Base-by-base conservation (phyloP, 1,140 invertebrate species). In the Drosophila santomea region DNA sequence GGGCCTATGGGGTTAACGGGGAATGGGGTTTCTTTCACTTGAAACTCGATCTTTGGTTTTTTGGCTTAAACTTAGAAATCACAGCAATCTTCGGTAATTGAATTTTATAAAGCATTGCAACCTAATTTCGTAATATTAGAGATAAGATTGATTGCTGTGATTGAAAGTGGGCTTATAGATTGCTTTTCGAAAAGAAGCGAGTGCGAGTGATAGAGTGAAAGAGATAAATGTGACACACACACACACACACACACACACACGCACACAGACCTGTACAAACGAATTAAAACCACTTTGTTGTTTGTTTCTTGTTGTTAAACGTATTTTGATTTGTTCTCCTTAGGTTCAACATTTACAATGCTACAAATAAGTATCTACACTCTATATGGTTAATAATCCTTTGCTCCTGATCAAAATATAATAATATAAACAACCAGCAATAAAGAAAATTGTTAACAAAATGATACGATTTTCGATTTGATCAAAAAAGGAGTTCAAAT, bases 241-340 rank as follows among this genome's bases (percentile, higher is more conserved):
- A 25, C 56, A 45, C 28, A 23, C 17, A 44, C 39, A 10, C 39
- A 15, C 8, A 15, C 17, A 43, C n/a, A n/a, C n/a, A n/a, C n/a
- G n/a, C n/a, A n/a, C n/a, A n/a, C n/a, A n/a, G n/a, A n/a, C 43
- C 38, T 12, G 38, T 4, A 39, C 38, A 39, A 50, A 32, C 20
- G 8, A 74, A 61, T 61, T 36, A 59, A 73, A 51, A 50, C 23
- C 47, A 48, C 20, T 4, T 35, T 12, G 52, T 45, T 14, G 20
- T 66, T 66, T 25, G 47, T 67, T 67, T 55, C 15, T 55, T 15
- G 35, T 28, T 28, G 57, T 44, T 60, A 48, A 60, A 48, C 39
- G 43, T 38, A 44, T 57, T 23, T 39, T 54, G 10, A 38, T 57
- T 57, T 52, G 38, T 44, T 72, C 44, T 43, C 7, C 38, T 11